These are phyloP conservation scores for Sceloporus undulatus DNA, from an alignment of 2,113 vertebrate genomes.

Conservation along the genomic window DNA sequence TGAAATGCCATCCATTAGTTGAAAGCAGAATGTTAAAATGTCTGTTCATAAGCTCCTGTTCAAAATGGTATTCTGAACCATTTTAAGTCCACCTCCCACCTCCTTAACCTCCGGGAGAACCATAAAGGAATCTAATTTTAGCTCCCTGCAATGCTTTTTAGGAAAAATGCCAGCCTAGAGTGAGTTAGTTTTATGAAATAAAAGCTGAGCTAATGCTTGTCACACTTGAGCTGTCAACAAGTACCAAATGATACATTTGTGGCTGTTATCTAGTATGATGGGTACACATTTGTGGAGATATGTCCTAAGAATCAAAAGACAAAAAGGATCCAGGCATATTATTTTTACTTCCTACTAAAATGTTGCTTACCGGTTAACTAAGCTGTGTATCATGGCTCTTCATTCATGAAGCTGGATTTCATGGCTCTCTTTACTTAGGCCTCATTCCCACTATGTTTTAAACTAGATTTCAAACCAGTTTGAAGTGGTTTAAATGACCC, in stretches of 20 bases:
- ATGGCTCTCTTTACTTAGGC: background rate
- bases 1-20: background rate
- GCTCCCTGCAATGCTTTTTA: slow-evolving; percentile 41
- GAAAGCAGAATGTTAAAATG: slow-evolving; percentile 11
- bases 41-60: slow-evolving; percentile 47
- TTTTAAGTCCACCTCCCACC: background rate
- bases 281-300: background rate
- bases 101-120: slow-evolving; percentile 23
- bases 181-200: slow-evolving; percentile 22
- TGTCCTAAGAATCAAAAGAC: background rate
- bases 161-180: slow-evolving; percentile 50
- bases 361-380: background rate
- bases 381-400: background rate
- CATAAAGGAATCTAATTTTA: slow-evolving; percentile 57
- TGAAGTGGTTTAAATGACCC: too few relatives aligned
- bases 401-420: background rate
- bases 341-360: background rate
- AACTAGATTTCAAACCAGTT: too few relatives aligned
- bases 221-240: background rate
- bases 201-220: slow-evolving; percentile 37
- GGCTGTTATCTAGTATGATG: fast-evolving
- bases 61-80: slow-evolving; percentile 39
- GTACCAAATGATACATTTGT: background rate
- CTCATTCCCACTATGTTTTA: too few relatives aligned
- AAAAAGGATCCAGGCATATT: background rate